A percentile compares a stretch with the other conserved stretches of the same genome.
phyloP scores from a whole-genome alignment of 2,888 invertebrate genomes.

The Perdita meconis region DNA sequence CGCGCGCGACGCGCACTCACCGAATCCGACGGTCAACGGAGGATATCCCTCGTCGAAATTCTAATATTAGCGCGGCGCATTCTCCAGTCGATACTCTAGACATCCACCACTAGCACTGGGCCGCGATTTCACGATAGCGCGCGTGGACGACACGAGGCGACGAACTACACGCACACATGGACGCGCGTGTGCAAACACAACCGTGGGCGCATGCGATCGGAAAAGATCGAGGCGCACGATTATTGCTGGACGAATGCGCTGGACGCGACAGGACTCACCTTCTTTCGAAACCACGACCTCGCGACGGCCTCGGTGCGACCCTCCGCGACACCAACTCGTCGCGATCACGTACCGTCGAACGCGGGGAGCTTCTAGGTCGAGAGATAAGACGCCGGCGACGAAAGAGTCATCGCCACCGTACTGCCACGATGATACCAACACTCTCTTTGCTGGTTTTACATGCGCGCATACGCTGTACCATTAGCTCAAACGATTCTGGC shows the following conservation, averaged over 20 bases:
- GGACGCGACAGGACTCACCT: conserved; percentile 52
- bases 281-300: conserved; percentile 38
- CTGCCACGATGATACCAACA: conserved; percentile 63
- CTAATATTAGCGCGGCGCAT: conserved; percentile 73
- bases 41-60: conserved; percentile 59
- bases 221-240: conserved; percentile 7
- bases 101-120: conserved; percentile 51
- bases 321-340: too few relatives aligned
- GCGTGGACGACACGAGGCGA: conserved; percentile 31
- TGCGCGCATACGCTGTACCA: conserved; percentile 74
- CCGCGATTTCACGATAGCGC: conserved; percentile 1
- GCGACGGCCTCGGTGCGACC: conserved; percentile 3
- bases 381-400: conserved; percentile 30
- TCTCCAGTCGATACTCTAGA: conserved; percentile 66
- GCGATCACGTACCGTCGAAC: conserved; percentile 18
- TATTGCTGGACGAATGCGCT: conserved; percentile 21
- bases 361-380: conserved; percentile 22
- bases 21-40: conserved; percentile 39
- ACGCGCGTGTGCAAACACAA: conserved; percentile 29
- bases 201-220: too few relatives aligned
- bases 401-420: conserved; percentile 57
- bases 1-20: too few relatives aligned
- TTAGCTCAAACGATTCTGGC: too few relatives aligned
- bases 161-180: conserved; percentile 29
- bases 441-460: conserved; percentile 56